Evolutionary conservation across 2,888 invertebrate genomes (phyloP), one percentile per base, ranked within the genome.

Genomic region (Drosophila emarginata): DNA sequence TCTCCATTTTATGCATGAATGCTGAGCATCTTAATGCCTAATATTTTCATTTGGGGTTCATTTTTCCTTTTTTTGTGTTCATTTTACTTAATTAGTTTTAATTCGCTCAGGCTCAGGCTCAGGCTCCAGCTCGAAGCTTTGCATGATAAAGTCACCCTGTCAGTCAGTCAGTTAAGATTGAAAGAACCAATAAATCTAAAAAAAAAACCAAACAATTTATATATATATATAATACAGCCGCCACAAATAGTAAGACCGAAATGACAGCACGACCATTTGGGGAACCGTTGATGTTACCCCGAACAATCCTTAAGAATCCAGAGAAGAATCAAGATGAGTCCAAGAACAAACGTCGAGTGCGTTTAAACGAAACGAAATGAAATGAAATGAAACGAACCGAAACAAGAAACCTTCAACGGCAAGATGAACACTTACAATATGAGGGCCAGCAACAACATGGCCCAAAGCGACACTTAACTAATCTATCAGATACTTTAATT

Each of bases 241-340:
- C 59, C 14, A 72, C 81, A 80, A 88, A 83, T 60, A 76, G 81
- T 58, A 79, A 82, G 40, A 76, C 88, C 36, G 89, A 89, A 64
- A 54, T 36, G 54, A 79, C 94, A 81, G 94, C 94, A 82, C 93
- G 95, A 92, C 94, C 95, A 74, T 95, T 95, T 91, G 96, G 96
- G 90, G 96, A 96, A 91, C 96, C 96, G 72, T 93, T 96, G 92
- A 95, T 95, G 93, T 93, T 95, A 68, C 78, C 80, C 61, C 88
- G 83, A 64, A 87, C 66, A 61, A 73, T 77, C 39, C 54, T 72
- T 39, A 85, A 78, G 70, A 71, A 61, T 54, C 64, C 74, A 18
- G 78, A 75, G 59, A 67, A 71, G 59, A 60, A 54, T 63, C 69
- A 56, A 39, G 72, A 79, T n/a, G 81, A 74, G 72, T 53, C 74